Conservation (phyloP, 2,888 invertebrate species). For the Cancer borealis region DNA sequence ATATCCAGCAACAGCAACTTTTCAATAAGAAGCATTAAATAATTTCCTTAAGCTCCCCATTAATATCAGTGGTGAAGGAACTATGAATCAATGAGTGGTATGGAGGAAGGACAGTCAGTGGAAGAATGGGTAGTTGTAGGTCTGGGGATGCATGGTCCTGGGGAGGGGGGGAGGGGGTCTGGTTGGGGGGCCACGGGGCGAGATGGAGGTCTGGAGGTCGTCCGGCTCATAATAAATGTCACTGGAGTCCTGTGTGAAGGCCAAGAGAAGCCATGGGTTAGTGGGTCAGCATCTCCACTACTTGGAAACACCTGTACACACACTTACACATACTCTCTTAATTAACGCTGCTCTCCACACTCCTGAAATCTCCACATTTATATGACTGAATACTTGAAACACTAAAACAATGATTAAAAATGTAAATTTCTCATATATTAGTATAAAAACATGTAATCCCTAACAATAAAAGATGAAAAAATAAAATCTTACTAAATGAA, state of each 20-base stretch:
- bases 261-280: conserved; percentile 36
- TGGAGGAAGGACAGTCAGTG: conserved; percentile 56
- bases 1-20: neutral
- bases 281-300: conserved; percentile 26
- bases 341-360: neutral
- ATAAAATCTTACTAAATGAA: neutral
- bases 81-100: neutral
- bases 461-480: neutral
- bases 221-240: conserved; percentile 74
- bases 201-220: conserved; percentile 62
- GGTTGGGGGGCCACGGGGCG: conserved; percentile 60
- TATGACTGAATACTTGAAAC: neutral
- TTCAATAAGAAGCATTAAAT: neutral
- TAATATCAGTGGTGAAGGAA: neutral
- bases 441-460: neutral
- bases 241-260: conserved; percentile 65
- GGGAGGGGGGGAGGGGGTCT: conserved; percentile 73
- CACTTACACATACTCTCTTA: neutral
- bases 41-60: neutral
- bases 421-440: neutral
- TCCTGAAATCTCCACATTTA: neutral
- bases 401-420: neutral
- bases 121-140: conserved; percentile 67
- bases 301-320: neutral
- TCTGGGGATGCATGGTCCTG: conserved; percentile 66